Conservation (phyloP, 2,797 vertebrate species). For the Sebastes iracundus region DNA sequence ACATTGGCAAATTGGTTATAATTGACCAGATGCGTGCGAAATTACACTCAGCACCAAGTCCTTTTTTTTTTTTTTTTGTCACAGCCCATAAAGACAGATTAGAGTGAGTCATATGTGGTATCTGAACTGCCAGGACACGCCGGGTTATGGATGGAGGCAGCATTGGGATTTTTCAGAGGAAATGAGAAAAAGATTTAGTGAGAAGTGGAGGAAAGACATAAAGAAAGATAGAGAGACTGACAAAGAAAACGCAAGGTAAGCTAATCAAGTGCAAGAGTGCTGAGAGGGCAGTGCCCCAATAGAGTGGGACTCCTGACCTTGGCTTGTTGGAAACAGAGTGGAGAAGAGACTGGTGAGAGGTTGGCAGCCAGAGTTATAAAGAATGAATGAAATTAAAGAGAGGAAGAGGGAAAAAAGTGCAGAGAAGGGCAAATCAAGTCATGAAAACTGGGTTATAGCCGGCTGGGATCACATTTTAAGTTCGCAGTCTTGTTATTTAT, state of each 20-base stretch:
- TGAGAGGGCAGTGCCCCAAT: conserved; percentile 61
- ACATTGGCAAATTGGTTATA: conserved; percentile 30
- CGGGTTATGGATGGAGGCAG: background rate
- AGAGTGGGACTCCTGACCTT: conserved; percentile 68
- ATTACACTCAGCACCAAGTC: background rate
- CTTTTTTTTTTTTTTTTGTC: conserved; percentile 7
- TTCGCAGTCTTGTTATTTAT: background rate
- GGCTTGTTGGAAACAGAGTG: conserved; percentile 33
- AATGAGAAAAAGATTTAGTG: conserved; percentile 46
- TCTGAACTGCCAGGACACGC: conserved; percentile 1
- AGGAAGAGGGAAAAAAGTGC: conserved; percentile 20
- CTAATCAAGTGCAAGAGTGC: conserved; percentile 58
- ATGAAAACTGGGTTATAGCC: conserved; percentile 21
- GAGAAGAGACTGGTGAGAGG: conserved; percentile 11
- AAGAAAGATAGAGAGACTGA: conserved; percentile 48
- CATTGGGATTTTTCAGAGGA: conserved; percentile 24
- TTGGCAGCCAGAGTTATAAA: conserved; percentile 26
- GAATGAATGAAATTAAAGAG: conserved; percentile 51
- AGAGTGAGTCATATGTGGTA: conserved; percentile 11
- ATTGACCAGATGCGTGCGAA: conserved; percentile 27
- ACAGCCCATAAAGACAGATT: conserved; percentile 32
- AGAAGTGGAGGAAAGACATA: conserved; percentile 26
- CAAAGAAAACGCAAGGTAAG: conserved; percentile 66
- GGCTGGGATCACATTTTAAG: conserved; percentile 23
- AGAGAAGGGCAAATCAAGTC: conserved; percentile 29